Percentiles rank a stretch among this genome's conserved stretches.
phyloP scores from a whole-genome alignment of 2,888 invertebrate genomes.

The Drosophila sordidula region DNA sequence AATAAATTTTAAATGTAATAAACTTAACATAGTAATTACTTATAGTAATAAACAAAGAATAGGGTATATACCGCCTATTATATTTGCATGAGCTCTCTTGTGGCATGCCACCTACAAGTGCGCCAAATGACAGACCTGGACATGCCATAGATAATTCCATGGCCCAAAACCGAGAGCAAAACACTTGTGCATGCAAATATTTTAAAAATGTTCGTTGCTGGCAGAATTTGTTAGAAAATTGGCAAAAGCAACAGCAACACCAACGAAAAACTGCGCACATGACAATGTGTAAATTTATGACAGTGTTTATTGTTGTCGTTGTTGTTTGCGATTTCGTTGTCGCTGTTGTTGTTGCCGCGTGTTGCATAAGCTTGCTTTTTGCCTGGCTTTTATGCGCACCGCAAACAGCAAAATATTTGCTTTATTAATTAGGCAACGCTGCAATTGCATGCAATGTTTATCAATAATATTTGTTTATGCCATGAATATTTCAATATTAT shows the following conservation, averaged over 20 bases:
- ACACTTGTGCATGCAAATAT: conserved; percentile 79
- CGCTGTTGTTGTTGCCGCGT: conserved; percentile 20
- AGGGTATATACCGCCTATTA: conserved; percentile 9
- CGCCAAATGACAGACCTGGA: conserved; percentile 30
- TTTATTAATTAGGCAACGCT: conserved; percentile 75
- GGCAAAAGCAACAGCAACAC: conserved; percentile 44
- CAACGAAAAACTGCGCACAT: conserved; percentile 58
- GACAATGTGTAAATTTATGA: conserved; percentile 78
- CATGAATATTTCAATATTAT: conserved; percentile 53
- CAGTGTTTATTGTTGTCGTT: conserved; percentile 43
- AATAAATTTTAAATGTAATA: not conserved
- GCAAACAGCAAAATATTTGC: conserved; percentile 74
- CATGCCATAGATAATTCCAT: conserved; percentile 44
- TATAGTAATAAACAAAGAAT: no score
- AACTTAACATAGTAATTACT: not conserved
- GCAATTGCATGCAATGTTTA: conserved; percentile 56
- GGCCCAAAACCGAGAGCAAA: conserved; percentile 28
- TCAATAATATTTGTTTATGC: conserved; percentile 59
- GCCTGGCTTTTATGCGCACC: conserved; percentile 56
- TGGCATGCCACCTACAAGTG: conserved; percentile 49
- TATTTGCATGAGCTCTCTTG: conserved; percentile 8
- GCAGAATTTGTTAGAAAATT: conserved; percentile 79
- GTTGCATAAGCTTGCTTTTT: conserved; percentile 55
- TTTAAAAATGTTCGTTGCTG: conserved; percentile 49
- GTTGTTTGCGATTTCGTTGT: conserved; percentile 8